Percentiles rank a stretch among this genome's conserved stretches.
These are phyloP conservation scores for Corbicula japonica DNA, from an alignment of 2,888 invertebrate species.

Conservation along the genomic window DNA sequence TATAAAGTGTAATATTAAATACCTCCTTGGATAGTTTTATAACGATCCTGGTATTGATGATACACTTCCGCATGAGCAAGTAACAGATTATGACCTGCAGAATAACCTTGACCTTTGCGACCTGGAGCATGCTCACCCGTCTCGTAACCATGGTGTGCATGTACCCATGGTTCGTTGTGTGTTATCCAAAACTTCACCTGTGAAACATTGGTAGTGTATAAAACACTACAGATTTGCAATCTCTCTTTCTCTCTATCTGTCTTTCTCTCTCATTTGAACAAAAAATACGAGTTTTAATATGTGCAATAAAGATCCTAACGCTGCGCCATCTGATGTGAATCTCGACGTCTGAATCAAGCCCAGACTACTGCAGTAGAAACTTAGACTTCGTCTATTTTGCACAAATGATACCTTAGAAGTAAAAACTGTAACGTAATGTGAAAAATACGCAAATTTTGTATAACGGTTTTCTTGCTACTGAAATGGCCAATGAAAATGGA, in stretches of 20 bases:
- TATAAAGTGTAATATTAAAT: constrained; percentile 60
- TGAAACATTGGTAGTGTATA: too few species aligned
- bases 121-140: constrained; percentile 74
- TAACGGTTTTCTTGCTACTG: too few species aligned
- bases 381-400: too few species aligned
- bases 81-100: constrained; percentile 89
- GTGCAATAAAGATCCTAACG: neutral
- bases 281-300: neutral
- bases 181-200: constrained; percentile 90
- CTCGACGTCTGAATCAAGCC: neutral
- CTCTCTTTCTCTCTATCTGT: too few species aligned
- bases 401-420: too few species aligned
- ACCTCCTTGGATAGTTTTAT: constrained; percentile 66
- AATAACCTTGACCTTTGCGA: constrained; percentile 82
- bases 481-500: too few species aligned
- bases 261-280: neutral
- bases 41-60: constrained; percentile 85
- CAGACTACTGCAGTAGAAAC: too few species aligned
- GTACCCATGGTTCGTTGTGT: constrained; percentile 91
- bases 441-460: too few species aligned
- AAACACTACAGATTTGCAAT: too few species aligned
- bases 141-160: constrained; percentile 77
- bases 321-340: neutral
- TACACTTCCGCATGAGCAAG: constrained; percentile 90
- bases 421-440: too few species aligned